Evolutionary conservation across 2,113 vertebrate genomes (phyloP).

Genomic region (Mus pahari): DNA sequence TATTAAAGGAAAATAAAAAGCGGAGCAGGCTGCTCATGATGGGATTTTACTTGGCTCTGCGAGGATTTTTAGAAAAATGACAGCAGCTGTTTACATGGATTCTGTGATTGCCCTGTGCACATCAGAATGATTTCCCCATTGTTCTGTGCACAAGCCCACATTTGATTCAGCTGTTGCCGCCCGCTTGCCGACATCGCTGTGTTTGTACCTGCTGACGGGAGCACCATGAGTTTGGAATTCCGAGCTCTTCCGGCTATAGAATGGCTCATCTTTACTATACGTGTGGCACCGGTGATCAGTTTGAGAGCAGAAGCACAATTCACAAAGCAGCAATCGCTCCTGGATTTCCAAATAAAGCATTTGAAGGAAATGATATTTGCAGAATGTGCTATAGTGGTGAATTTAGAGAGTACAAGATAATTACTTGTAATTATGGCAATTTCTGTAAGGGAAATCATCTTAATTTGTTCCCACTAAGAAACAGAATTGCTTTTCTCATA

Average conservation of each 20-base stretch:
- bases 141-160: constrained; percentile 64
- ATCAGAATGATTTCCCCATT: constrained; percentile 61
- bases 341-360: constrained; percentile 82
- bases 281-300: constrained; percentile 52
- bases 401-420: constrained; percentile 85
- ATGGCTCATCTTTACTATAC: constrained; percentile 40
- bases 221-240: constrained; percentile 42
- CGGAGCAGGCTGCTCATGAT: constrained; percentile 75
- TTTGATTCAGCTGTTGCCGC: constrained; percentile 65
- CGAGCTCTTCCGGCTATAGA: constrained; percentile 50
- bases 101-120: constrained; percentile 57
- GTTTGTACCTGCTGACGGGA: constrained; percentile 53
- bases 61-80: constrained; percentile 75
- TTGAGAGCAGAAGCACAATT: constrained; percentile 69
- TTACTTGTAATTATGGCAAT: constrained; percentile 86
- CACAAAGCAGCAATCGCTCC: constrained; percentile 73
- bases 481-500: constrained; percentile 80
- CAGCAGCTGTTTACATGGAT: constrained; percentile 84
- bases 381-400: constrained; percentile 80
- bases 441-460: constrained; percentile 85
- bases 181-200: constrained; percentile 73
- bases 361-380: constrained; percentile 78
- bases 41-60: constrained; percentile 80
- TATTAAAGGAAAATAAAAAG: constrained; percentile 80
- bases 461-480: constrained; percentile 85